Percentiles rank a stretch among this genome's conserved stretches.
phyloP scores from a whole-genome alignment of 1,140 invertebrate species.

The Lepidurus arcticus region DNA sequence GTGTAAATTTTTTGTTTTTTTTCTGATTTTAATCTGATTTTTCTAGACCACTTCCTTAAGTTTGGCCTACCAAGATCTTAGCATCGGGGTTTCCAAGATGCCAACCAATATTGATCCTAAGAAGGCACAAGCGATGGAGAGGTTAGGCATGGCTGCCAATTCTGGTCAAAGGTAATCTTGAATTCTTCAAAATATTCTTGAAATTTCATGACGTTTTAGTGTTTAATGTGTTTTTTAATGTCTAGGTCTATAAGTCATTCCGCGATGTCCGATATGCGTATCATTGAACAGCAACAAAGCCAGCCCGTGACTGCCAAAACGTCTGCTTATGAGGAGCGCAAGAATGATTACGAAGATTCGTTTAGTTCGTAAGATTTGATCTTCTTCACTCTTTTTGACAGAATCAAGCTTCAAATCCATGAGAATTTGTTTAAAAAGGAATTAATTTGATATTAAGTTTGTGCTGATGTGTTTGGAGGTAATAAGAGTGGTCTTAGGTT shows the following conservation, averaged over 20 bases:
- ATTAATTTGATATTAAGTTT: too few relatives aligned
- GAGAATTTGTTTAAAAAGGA: too few relatives aligned
- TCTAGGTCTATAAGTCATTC: constrained; percentile 83
- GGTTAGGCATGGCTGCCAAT: constrained; percentile 75
- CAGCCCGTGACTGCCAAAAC: constrained; percentile 42
- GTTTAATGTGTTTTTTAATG: constrained; percentile 30
- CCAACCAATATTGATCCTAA: constrained; percentile 60
- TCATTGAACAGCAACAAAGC: constrained; percentile 74
- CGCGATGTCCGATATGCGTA: constrained; percentile 84
- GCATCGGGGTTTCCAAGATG: constrained; percentile 60
- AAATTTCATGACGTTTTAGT: too few relatives aligned
- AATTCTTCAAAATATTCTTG: too few relatives aligned
- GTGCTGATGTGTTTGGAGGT: too few relatives aligned
- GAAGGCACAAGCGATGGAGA: constrained; percentile 82
- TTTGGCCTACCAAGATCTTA: constrained; percentile 82
- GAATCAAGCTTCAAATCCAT: too few relatives aligned
- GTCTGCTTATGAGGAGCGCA: constrained; percentile 44
- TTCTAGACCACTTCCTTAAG: constrained; percentile 64
- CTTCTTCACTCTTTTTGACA: too few relatives aligned
- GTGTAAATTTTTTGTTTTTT: constrained; percentile 6
- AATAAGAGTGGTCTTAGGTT: not conserved
- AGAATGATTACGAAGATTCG: constrained; percentile 43
- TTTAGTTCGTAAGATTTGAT: not conserved
- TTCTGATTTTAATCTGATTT: constrained; percentile 17
- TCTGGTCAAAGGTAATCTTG: constrained; percentile 22